Percentiles rank a stretch among this genome's conserved stretches.
These are phyloP conservation scores for Apeira syringaria DNA, from an alignment of 2,888 invertebrate species.

Conservation along the genomic window DNA sequence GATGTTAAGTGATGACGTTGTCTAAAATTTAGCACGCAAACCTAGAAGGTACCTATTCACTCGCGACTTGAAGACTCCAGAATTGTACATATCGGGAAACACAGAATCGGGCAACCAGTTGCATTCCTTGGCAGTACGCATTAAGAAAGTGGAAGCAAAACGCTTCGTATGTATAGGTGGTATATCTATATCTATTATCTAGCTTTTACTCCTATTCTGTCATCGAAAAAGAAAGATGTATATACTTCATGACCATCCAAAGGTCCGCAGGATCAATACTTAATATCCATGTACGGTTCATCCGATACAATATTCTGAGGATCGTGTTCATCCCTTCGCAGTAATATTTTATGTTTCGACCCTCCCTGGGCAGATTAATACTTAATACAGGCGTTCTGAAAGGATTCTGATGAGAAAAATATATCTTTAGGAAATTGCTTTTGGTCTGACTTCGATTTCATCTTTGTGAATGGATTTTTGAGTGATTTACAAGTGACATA, in stretches of 20 bases:
- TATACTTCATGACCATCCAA: slow-evolving; percentile 13
- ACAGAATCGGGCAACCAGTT: no score
- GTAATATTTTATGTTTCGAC: slow-evolving; percentile 29
- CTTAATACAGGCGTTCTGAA: slow-evolving; percentile 27
- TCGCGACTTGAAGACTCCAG: no score
- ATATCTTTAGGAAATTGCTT: slow-evolving; percentile 18
- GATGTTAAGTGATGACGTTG: no score
- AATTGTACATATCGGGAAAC: no score
- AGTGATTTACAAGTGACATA: background rate
- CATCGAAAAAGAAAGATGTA: slow-evolving; percentile 12
- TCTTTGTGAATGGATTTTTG: slow-evolving; percentile 1
- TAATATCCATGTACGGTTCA: slow-evolving; percentile 22
- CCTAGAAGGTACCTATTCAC: no score
- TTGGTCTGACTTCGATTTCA: slow-evolving; percentile 7
- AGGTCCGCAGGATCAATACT: slow-evolving; percentile 33
- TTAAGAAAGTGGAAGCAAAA: no score
- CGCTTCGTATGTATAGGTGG: no score
- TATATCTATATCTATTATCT: no score
- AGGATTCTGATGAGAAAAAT: slow-evolving; percentile 28
- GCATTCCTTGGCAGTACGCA: no score
- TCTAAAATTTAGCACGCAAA: no score
- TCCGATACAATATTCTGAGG: slow-evolving; percentile 22
- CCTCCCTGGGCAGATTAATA: slow-evolving; percentile 27
- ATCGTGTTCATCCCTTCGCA: slow-evolving; percentile 23
- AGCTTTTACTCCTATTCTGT: slow-evolving; percentile 2